Conservation (phyloP, 2,797 vertebrate genomes). For the Hapalemur alaotrensis region DNA sequence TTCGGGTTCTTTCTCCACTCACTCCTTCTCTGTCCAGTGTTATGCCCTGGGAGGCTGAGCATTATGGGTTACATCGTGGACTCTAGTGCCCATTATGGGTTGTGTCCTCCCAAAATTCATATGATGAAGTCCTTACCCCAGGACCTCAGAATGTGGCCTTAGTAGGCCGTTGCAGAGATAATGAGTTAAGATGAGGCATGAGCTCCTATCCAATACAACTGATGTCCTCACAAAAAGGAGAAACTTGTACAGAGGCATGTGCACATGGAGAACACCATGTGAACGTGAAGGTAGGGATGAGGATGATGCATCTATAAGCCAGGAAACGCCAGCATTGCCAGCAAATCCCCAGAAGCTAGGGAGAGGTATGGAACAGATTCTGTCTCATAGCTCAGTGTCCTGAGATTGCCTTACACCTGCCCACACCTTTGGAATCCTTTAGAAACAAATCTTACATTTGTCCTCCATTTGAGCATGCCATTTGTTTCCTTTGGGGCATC, state of each 20-base stretch:
- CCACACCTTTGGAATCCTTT: background rate
- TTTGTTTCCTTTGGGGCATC: background rate
- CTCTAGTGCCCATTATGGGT: background rate
- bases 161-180: background rate
- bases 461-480: background rate
- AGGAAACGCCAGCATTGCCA: background rate
- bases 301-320: background rate
- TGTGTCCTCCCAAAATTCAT: background rate
- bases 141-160: background rate
- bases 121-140: background rate
- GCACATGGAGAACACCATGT: background rate
- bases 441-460: background rate
- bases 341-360: background rate
- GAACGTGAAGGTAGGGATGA: background rate
- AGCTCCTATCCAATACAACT: background rate
- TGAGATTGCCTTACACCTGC: background rate
- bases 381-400: background rate
- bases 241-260: background rate
- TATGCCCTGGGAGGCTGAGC: background rate
- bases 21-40: background rate
- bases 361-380: too few relatives aligned
- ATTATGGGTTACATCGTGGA: background rate
- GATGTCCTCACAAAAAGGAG: background rate
- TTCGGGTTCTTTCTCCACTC: background rate
- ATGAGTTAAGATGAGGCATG: background rate